Conservation (phyloP, 2,888 invertebrate species). For the Ophion obscuratus region DNA sequence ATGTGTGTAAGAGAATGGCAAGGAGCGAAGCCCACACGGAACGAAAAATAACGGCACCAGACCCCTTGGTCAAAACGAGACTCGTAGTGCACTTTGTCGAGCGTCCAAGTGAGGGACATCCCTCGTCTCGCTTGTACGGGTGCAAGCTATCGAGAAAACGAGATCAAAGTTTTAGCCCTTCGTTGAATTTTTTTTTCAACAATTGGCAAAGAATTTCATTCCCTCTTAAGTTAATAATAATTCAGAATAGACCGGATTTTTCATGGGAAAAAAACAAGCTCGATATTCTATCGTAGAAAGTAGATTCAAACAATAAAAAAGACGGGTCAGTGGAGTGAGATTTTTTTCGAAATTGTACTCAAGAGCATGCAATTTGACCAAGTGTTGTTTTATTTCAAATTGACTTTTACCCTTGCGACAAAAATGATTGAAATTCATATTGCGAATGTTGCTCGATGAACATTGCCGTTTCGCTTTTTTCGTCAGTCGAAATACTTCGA, state of each 20-base stretch:
- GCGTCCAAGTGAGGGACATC: conserved; percentile 44
- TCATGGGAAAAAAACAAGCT: no score
- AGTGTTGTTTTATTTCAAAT: no score
- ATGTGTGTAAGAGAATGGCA: conserved; percentile 51
- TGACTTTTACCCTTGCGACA: no score
- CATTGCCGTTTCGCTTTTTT: no score
- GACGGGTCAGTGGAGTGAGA: no score
- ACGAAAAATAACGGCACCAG: conserved; percentile 25
- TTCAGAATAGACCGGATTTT: no score
- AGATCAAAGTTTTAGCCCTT: conserved; percentile 30
- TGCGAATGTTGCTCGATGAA: no score
- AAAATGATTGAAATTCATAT: no score
- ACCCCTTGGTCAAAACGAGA: conserved; percentile 40
- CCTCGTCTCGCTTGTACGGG: not conserved
- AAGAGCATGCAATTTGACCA: not conserved
- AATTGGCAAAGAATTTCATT: not conserved
- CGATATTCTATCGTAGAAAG: no score
- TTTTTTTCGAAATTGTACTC: no score
- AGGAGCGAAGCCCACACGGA: not conserved
- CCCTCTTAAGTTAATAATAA: not conserved
- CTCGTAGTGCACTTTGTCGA: conserved; percentile 50
- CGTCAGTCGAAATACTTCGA: not conserved
- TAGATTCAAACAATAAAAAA: no score
- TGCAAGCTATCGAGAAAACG: not conserved
- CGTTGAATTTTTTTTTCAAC: conserved; percentile 5